These are phyloP conservation scores for Parapristionchus giblindavisi DNA, from an alignment of 2,888 invertebrate genomes.

Conservation along the genomic window DNA sequence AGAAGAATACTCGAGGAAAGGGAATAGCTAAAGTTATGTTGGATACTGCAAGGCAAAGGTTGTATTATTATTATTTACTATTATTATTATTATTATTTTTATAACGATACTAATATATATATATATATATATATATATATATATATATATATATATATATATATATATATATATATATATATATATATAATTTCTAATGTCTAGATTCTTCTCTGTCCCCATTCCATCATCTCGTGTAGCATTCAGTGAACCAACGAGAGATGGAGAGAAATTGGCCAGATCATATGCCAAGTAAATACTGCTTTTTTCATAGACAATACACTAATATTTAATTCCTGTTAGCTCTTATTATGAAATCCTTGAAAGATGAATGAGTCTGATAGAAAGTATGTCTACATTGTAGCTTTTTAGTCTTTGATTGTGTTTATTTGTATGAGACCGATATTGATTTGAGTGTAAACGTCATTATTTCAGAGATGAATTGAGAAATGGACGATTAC, in stretches of 20 bases:
- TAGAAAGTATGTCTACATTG: not conserved
- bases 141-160: no score
- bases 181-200: not conserved
- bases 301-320: no score
- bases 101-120: no score
- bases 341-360: not conserved
- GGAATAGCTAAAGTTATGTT: constrained; percentile 31
- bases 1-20: constrained; percentile 3
- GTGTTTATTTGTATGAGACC: not conserved
- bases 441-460: not conserved
- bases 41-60: constrained; percentile 29
- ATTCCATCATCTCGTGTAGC: not conserved
- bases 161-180: no score
- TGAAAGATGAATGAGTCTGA: not conserved
- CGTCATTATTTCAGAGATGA: not conserved
- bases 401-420: no score
- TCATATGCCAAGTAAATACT: not conserved
- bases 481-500: not conserved
- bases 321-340: not conserved
- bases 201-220: not conserved
- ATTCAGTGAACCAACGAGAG: constrained; percentile 34
- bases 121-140: no score
- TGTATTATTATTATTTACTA: no score
- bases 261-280: constrained; percentile 25
- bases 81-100: no score